Evolutionary conservation across 2,888 invertebrate genomes (phyloP), one percentile per base, ranked within the genome.

Genomic region (Criorhina ranunculi): DNA sequence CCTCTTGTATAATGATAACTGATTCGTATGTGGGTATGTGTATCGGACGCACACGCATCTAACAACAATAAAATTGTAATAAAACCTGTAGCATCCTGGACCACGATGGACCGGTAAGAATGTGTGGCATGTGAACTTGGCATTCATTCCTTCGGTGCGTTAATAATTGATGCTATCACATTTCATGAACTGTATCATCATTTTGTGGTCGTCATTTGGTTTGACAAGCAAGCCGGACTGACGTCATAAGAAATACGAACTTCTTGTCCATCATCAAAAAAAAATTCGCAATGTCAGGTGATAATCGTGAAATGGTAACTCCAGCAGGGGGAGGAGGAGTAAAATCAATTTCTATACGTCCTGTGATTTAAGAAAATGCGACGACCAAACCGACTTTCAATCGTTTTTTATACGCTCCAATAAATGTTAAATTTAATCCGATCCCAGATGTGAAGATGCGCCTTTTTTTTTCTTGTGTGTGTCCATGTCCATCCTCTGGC

Each of bases 211-310:
- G 35, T 66, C 64, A 66, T 75, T 55, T 46, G 29, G 44, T 12
- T 29, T 11, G 15, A 19, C 1, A 40, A 31, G 19, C 1, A 40
- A 31, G 8, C 42, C 19, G 19, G n/a, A 55, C 55, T 12, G 29
- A 46, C 35, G 55, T 73, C 46, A 57, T 40, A 9, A 24, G 9
- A 33, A 31, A 44, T 46, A 35, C n/a, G 11, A 35, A 17, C 57
- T 46, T 46, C 42, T 66, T 53, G 46, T 19, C 57, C 55, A 17
- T 57, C 64, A 51, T 75, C 55, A 57, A 75, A 75, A 66, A 75
- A 66, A 66, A 75, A 66, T 66, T 75, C 17, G 66, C 75, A 57
- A 75, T 66, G 64, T 75, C 75, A 75, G 75, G 75, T 75, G 75
- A 75, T 75, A 64, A 66, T 75, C 64, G 46, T 75, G 64, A 75